Conservation (phyloP, 1,140 invertebrate genomes). For the Saccostrea cuccullata region DNA sequence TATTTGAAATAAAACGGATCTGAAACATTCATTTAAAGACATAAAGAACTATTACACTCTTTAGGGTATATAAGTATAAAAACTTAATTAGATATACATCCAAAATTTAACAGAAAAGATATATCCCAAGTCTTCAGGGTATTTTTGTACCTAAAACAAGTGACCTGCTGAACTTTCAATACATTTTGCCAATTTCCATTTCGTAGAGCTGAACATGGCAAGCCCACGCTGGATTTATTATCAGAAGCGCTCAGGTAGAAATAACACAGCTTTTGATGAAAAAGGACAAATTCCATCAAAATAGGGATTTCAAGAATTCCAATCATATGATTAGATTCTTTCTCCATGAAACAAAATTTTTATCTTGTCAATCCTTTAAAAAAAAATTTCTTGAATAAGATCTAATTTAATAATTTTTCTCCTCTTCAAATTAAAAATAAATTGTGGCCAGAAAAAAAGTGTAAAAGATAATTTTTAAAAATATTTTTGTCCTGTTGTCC, state of each 20-base stretch:
- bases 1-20: neutral
- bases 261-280: conserved; percentile 14
- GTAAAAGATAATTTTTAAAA: neutral
- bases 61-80: neutral
- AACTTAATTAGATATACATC: conserved; percentile 17
- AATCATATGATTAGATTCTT: neutral
- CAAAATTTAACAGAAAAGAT: neutral
- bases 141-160: conserved; percentile 23
- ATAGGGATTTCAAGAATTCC: neutral
- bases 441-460: neutral
- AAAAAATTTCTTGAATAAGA: too few species aligned
- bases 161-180: conserved; percentile 30
- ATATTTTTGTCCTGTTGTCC: neutral
- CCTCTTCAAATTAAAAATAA: too few species aligned
- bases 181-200: conserved; percentile 33
- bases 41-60: neutral
- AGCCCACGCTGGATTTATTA: conserved; percentile 14
- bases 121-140: conserved; percentile 6
- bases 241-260: conserved; percentile 21
- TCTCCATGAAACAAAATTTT: neutral
- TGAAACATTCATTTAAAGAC: conserved; percentile 22
- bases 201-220: conserved; percentile 18
- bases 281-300: conserved; percentile 30
- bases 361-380: too few species aligned
- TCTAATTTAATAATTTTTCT: too few species aligned